Base-by-base conservation (phyloP, 2,113 vertebrate genomes). In the Xiphias gladius region DNA sequence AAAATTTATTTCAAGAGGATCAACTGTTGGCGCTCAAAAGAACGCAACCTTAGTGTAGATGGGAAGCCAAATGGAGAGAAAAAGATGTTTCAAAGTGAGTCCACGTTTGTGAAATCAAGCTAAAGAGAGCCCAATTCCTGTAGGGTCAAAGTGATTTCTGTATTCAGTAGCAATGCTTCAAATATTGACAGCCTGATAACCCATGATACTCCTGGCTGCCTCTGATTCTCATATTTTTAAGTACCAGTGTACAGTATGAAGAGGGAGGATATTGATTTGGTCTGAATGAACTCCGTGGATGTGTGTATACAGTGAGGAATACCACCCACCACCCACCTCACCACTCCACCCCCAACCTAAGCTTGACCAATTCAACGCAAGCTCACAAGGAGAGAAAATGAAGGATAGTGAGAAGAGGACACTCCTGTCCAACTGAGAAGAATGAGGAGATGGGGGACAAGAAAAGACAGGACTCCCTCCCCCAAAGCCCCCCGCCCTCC, bases 101-200 rank as follows among this genome's bases (percentile, higher is more conserved):
- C 28, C 10, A 19, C 2, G 8, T 50, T 67, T 57, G 75, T 84
- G 68, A 82, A 87, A 86, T 86, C 59, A 87, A 86, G 64, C 62
- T 75, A 66, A 52, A 55, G 48, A 43, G 58, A 64, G 64, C 58
- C 83, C 52, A 54, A 22, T 43, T 80, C 65, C 59, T 76, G 13
- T 28, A 26, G 83, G 86, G 67, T 87, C 69, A 79, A 72, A 46
- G 58, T 64, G 39, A 76, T 82, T 87, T 92, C 71, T 81, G 85
- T 83, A 90, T 91, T 84, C 81, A 85, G 65, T 48, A 82, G 79
- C 62, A 41, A 76, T 35, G 74, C 66, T 70, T 83, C 64, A 20
- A 50, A 76, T 89, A 91, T 90, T 54, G 82, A 90, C 87, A 85
- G 73, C 73, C 76, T 76, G 85, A 90, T 87, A 87, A 90, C 88